Evolutionary conservation across 2,797 vertebrate genomes (phyloP).

Genomic region (Hydrophis major): DNA sequence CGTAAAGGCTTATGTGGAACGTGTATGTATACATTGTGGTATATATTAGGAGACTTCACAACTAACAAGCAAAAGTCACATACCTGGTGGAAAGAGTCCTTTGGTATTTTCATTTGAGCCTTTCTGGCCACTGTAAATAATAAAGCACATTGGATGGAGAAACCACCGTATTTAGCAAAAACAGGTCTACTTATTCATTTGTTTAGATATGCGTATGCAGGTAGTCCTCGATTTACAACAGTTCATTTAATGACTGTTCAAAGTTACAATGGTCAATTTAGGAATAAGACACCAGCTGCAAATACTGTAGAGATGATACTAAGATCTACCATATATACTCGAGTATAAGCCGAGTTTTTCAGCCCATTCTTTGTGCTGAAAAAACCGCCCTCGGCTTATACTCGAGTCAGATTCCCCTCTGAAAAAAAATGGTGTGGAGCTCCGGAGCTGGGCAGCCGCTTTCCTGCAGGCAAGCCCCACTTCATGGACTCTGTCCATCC

Average conservation of each 20-base stretch:
- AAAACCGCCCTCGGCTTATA: too few species aligned
- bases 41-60: not conserved
- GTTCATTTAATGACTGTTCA: not conserved
- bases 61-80: not conserved
- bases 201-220: not conserved
- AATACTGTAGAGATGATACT: not conserved
- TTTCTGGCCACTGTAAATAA: not conserved
- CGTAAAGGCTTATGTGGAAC: not conserved
- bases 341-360: too few species aligned
- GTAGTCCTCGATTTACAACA: not conserved
- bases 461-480: too few species aligned
- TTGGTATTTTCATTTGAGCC: not conserved
- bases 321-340: not conserved
- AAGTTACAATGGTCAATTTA: not conserved
- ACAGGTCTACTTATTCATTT: not conserved
- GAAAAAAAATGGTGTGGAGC: too few species aligned
- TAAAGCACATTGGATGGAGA: not conserved
- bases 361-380: too few species aligned
- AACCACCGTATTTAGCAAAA: not conserved
- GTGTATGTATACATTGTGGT: not conserved
- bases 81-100: slow-evolving; percentile 29
- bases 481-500: too few species aligned
- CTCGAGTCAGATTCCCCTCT: too few species aligned
- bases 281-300: not conserved
- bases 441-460: too few species aligned